Conservation (phyloP, 64 coral and sea anemone species). For the Cladopsammia gracilis region DNA sequence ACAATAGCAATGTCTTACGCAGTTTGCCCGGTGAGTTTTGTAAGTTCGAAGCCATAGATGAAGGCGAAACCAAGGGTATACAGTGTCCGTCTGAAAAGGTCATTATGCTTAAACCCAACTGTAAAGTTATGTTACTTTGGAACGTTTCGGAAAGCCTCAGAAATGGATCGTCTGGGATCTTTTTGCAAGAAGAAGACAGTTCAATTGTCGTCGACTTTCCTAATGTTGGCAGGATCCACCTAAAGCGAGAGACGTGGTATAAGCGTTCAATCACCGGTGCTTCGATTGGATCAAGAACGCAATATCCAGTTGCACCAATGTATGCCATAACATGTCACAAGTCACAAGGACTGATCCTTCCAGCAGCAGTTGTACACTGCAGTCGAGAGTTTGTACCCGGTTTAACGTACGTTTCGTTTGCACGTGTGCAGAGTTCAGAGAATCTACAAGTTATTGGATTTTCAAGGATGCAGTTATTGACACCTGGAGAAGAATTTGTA, state of each 20-base stretch:
- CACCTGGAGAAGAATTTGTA: background rate
- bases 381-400: slow-evolving; percentile 41
- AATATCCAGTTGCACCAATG: slow-evolving; percentile 15
- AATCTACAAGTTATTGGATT: slow-evolving; percentile 34
- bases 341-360: background rate
- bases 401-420: slow-evolving; percentile 23
- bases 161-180: no score
- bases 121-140: no score
- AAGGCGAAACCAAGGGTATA: background rate
- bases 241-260: no score
- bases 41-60: background rate
- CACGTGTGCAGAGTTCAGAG: background rate
- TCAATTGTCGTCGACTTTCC: no score
- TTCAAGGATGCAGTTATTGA: background rate
- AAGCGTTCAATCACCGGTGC: no score
- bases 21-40: background rate
- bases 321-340: slow-evolving; percentile 66
- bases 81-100: background rate
- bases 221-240: no score
- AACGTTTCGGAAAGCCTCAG: no score
- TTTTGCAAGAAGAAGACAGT: no score
- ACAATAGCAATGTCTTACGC: background rate
- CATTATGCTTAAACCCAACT: background rate
- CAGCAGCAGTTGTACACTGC: slow-evolving; percentile 42
- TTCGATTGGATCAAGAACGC: background rate